Evolutionary conservation across 2,797 vertebrate species (phyloP).

Genomic region (Acanthornis magna): DNA sequence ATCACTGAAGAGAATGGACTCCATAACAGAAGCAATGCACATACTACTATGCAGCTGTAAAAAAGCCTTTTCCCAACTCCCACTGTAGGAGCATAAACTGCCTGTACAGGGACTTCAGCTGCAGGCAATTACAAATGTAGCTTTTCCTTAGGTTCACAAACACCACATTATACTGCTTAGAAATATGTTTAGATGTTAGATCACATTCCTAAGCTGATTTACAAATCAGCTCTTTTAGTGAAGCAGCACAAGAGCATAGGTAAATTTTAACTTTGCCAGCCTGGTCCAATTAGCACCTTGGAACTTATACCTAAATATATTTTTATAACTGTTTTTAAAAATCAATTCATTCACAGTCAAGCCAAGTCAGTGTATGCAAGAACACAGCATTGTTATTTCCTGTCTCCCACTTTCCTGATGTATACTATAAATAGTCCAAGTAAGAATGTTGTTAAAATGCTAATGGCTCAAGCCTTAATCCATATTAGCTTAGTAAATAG

Average conservation of each 20-base stretch:
- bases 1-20: background rate
- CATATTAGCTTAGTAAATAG: background rate
- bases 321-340: background rate
- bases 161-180: background rate
- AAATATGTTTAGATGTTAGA: background rate
- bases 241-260: background rate
- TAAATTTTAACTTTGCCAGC: background rate
- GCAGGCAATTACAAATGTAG: background rate
- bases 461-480: background rate
- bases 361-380: background rate
- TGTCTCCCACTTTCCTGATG: background rate
- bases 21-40: background rate
- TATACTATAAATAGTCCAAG: conserved; percentile 30
- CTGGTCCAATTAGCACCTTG: background rate
- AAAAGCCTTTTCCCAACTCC: background rate
- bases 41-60: background rate
- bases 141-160: background rate
- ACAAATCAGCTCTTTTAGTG: background rate
- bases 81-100: background rate
- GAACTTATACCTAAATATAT: background rate
- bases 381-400: background rate
- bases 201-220: background rate
- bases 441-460: background rate
- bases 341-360: background rate
- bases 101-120: background rate